Evolutionary conservation across 1,140 invertebrate species (phyloP).

Genomic region (Lysiphlebus fabarum): DNA sequence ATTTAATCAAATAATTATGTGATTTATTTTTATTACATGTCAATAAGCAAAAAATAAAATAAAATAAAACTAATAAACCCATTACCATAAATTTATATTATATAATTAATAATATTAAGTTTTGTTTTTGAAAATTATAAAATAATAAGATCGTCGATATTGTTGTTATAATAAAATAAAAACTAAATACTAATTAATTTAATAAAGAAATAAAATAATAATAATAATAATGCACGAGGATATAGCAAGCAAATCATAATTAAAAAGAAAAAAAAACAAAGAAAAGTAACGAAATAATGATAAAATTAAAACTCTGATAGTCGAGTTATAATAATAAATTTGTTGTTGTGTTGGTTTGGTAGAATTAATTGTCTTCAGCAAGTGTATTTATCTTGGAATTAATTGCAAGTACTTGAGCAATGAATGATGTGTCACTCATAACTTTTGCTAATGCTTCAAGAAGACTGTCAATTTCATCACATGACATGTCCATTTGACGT

Average conservation of each 20-base stretch:
- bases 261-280: conserved; percentile 46
- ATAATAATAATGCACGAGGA: conserved; percentile 21
- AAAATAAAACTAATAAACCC: background rate
- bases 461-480: conserved; percentile 61
- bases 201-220: conserved; percentile 12
- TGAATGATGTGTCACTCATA: conserved; percentile 70
- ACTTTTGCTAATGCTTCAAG: conserved; percentile 65
- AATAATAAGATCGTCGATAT: background rate
- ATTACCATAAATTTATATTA: too few species aligned
- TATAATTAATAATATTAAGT: background rate
- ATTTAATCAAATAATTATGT: too few species aligned
- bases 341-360: conserved; percentile 28
- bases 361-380: conserved; percentile 69
- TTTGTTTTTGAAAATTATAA: background rate
- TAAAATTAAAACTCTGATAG: conserved; percentile 28
- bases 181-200: background rate
- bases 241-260: conserved; percentile 40
- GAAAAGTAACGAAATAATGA: conserved; percentile 40
- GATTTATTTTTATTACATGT: too few species aligned
- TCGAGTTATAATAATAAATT: too few species aligned
- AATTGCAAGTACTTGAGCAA: conserved; percentile 67
- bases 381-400: conserved; percentile 72
- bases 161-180: too few species aligned
- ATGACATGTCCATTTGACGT: conserved; percentile 65
- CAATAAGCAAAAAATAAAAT: too few species aligned